Conservation (phyloP, 2,888 invertebrate genomes). For the Cheilosia pagana region DNA sequence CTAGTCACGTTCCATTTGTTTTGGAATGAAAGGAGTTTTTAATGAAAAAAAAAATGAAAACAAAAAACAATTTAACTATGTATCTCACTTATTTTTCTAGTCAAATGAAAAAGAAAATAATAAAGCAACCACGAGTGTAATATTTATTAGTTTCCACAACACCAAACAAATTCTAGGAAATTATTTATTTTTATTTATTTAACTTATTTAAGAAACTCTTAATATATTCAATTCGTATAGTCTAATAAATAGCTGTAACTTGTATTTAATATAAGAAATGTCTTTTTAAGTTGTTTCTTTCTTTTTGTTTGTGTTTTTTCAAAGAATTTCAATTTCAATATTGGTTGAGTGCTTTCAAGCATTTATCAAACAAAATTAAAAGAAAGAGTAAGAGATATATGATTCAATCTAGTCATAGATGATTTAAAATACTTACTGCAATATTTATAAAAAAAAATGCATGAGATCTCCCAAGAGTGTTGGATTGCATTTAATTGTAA, state of each 20-base stretch:
- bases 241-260: constrained; percentile 48
- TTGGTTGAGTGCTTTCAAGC: constrained; percentile 7
- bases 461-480: constrained; percentile 9
- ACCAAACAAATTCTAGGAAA: constrained; percentile 65
- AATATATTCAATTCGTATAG: constrained; percentile 64
- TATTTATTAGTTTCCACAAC: constrained; percentile 58
- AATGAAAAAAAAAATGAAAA: constrained; percentile 21
- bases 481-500: constrained; percentile 33
- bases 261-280: constrained; percentile 46
- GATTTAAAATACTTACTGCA: constrained; percentile 41
- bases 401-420: constrained; percentile 49
- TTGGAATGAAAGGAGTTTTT: constrained; percentile 50
- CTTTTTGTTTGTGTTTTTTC: not conserved
- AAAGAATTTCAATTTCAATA: constrained; percentile 14
- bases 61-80: constrained; percentile 34
- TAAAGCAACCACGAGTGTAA: constrained; percentile 62
- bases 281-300: constrained; percentile 41
- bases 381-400: constrained; percentile 15
- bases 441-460: constrained; percentile 30
- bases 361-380: constrained; percentile 33
- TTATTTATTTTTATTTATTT: constrained; percentile 68
- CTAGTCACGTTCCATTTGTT: constrained; percentile 70
- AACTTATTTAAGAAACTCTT: constrained; percentile 54
- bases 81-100: constrained; percentile 76
- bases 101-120: constrained; percentile 74